phyloP scores from a whole-genome alignment of 2,113 vertebrate genomes.

The Labeo catla region DNA sequence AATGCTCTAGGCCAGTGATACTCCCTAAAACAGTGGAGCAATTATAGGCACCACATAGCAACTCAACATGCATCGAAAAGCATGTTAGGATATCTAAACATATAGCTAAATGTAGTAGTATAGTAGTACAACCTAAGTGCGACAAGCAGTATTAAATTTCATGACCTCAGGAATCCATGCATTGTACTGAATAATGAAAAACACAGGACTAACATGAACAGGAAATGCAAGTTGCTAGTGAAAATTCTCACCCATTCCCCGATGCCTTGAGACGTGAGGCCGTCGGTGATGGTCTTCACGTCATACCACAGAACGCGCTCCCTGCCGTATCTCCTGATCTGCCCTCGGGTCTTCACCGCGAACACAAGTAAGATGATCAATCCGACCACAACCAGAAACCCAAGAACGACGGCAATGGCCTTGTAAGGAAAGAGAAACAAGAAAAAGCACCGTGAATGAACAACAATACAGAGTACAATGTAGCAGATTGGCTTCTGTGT shows the following conservation, averaged over 20 bases:
- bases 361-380: slow-evolving; percentile 89
- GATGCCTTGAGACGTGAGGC: slow-evolving; percentile 72
- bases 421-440: slow-evolving; percentile 59
- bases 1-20: background rate
- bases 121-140: background rate
- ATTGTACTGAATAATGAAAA: background rate
- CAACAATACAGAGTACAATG: background rate
- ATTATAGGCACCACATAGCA: background rate
- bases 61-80: background rate
- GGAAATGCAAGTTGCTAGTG: background rate
- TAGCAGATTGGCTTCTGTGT: background rate
- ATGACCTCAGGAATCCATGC: background rate
- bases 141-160: background rate
- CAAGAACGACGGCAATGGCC: slow-evolving; percentile 88
- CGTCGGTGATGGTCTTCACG: slow-evolving; percentile 64
- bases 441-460: background rate
- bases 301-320: slow-evolving; percentile 87
- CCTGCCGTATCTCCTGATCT: slow-evolving; percentile 78
- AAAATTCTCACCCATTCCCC: slow-evolving; percentile 86
- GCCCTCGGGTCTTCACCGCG: slow-evolving; percentile 81
- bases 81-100: too few relatives aligned
- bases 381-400: slow-evolving; percentile 81
- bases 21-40: background rate
- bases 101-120: too few relatives aligned
- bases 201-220: background rate